phyloP scores from a whole-genome alignment of 2,797 vertebrate genomes.

The Numenius phaeopus region DNA sequence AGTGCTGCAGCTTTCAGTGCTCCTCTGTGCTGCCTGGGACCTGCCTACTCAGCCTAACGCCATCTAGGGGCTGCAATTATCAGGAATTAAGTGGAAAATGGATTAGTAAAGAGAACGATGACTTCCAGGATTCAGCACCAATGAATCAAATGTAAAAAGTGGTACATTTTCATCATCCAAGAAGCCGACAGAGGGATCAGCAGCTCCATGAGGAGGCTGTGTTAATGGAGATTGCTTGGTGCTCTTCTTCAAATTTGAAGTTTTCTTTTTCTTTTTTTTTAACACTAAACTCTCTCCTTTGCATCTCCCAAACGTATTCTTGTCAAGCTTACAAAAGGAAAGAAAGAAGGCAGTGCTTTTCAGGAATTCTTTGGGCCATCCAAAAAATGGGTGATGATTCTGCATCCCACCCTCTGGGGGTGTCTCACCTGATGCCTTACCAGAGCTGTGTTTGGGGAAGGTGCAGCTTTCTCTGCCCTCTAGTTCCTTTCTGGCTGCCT shows the following conservation, averaged over 20 bases:
- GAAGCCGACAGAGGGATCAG: neutral
- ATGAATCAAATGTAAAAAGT: neutral
- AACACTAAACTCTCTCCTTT: neutral
- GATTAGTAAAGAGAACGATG: neutral
- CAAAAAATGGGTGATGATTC: neutral
- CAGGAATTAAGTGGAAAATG: neutral
- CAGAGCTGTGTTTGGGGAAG: neutral
- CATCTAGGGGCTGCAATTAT: neutral
- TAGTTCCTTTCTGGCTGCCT: neutral
- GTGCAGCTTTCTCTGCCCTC: neutral
- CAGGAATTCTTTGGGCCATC: neutral
- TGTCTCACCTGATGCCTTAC: neutral
- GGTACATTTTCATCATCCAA: neutral
- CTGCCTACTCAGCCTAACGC: neutral
- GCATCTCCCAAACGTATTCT: neutral
- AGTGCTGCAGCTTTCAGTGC: neutral
- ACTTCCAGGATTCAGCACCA: neutral
- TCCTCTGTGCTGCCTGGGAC: neutral
- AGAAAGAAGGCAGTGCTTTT: neutral
- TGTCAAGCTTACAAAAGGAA: neutral
- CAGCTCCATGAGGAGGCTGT: neutral
- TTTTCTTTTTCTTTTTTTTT: neutral
- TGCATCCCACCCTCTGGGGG: neutral
- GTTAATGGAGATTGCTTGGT: neutral
- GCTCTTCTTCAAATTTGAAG: neutral